These are phyloP conservation scores for Calonectris borealis DNA, from an alignment of 2,113 vertebrate genomes.

Conservation along the genomic window DNA sequence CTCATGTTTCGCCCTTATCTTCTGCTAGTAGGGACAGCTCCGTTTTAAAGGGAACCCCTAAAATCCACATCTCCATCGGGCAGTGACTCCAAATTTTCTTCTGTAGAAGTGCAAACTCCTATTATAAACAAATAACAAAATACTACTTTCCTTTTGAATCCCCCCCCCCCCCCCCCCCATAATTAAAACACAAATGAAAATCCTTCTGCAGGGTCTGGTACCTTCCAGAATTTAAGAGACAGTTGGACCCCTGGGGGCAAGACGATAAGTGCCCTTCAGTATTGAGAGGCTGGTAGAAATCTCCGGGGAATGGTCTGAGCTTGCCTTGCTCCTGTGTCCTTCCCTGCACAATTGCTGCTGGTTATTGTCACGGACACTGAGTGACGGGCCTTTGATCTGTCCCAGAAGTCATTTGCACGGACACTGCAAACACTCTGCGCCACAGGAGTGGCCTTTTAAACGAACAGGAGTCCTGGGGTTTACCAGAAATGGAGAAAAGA, in stretches of 20 bases:
- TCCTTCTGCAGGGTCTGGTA: neutral
- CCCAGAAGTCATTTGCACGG: neutral
- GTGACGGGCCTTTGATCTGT: neutral
- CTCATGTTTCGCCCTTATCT: accelerated
- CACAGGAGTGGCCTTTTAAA: neutral
- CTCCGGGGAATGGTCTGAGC: neutral
- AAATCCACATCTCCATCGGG: neutral
- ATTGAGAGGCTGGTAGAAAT: neutral
- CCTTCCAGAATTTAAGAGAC: neutral
- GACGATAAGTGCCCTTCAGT: neutral
- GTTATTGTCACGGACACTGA: neutral
- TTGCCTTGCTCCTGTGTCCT: neutral
- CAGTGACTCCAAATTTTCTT: neutral
- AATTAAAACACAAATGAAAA: neutral
- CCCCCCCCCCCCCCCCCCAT: accelerated
- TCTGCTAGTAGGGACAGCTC: neutral
- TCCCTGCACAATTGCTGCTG: neutral
- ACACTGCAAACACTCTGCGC: neutral
- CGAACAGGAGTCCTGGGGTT: neutral
- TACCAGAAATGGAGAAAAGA: neutral
- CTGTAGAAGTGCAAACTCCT: neutral
- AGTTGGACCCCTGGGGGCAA: neutral
- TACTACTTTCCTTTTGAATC: neutral
- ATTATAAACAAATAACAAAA: neutral
- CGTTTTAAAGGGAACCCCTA: neutral